A percentile compares a stretch with the other conserved stretches of the same genome.
These are phyloP conservation scores for Hirtodrosophila duncani DNA, from an alignment of 2,888 invertebrate species.

Conservation along the genomic window DNA sequence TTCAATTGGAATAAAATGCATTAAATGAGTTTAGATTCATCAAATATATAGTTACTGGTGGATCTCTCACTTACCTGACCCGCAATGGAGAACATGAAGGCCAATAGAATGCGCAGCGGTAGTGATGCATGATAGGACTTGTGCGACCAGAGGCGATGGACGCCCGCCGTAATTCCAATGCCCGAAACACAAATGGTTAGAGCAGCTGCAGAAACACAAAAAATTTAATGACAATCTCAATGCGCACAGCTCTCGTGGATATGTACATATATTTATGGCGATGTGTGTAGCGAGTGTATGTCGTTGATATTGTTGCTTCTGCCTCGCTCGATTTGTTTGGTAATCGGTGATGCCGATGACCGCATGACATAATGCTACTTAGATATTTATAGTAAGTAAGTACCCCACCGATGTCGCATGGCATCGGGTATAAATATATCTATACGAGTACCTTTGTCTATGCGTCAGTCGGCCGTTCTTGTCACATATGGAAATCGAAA, in stretches of 20 bases:
- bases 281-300: not conserved
- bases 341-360: conserved; percentile 5
- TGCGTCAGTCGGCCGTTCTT: conserved; percentile 15
- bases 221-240: conserved; percentile 21
- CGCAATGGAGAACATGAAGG: conserved; percentile 86
- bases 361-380: conserved; percentile 51
- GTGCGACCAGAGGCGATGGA: conserved; percentile 89
- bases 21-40: not conserved
- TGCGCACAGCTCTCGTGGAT: not conserved
- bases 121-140: conserved; percentile 86
- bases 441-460: conserved; percentile 22
- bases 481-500: conserved; percentile 23
- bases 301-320: conserved; percentile 15
- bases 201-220: conserved; percentile 79
- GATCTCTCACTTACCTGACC: conserved; percentile 83
- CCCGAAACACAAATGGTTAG: conserved; percentile 84
- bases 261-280: not conserved
- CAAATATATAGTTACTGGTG: not conserved
- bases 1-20: conserved; percentile 65
- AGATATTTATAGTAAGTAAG: conserved; percentile 13
- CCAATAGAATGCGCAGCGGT: conserved; percentile 84
- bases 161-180: conserved; percentile 90
- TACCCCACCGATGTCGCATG: not conserved
- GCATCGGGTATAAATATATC: conserved; percentile 21
- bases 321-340: conserved; percentile 33